A percentile compares a stretch with the other conserved stretches of the same genome.
These are phyloP conservation scores for Misgurnus mizolepis DNA, from an alignment of 2,113 vertebrate species.

Conservation along the genomic window DNA sequence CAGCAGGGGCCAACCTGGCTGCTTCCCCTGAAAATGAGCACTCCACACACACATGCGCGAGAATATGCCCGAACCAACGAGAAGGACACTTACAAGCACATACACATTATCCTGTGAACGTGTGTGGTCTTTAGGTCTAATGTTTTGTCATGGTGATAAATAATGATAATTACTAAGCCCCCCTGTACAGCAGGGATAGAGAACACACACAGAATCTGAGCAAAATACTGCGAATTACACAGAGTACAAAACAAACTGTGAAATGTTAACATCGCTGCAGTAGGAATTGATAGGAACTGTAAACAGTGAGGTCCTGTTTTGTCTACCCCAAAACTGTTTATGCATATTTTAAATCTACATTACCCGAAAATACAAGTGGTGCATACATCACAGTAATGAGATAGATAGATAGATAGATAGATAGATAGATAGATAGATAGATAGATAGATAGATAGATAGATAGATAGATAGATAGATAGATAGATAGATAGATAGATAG, in stretches of 20 bases:
- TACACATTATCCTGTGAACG: conserved; percentile 18
- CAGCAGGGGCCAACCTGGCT: conserved; percentile 48
- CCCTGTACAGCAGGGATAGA: not conserved
- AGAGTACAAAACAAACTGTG: not conserved
- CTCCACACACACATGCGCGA: conserved; percentile 18
- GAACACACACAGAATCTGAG: conserved; percentile 2
- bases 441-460: no score
- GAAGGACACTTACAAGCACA: conserved; percentile 20
- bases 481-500: no score
- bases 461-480: no score
- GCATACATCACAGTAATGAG: not conserved
- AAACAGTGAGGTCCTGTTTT: not conserved
- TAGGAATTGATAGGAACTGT: conserved; percentile 6
- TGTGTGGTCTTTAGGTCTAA: conserved; percentile 41
- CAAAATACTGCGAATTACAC: not conserved
- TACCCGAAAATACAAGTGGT: not conserved
- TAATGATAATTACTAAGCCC: conserved; percentile 24
- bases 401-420: not conserved
- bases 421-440: no score
- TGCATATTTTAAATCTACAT: not conserved
- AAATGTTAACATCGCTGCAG: not conserved
- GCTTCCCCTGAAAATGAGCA: conserved; percentile 36
- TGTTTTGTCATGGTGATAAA: conserved; percentile 41
- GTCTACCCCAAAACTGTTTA: not conserved
- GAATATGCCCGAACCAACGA: conserved; percentile 15